Base-by-base conservation (phyloP, 1,140 invertebrate species). In the Trissolcus basalis region DNA sequence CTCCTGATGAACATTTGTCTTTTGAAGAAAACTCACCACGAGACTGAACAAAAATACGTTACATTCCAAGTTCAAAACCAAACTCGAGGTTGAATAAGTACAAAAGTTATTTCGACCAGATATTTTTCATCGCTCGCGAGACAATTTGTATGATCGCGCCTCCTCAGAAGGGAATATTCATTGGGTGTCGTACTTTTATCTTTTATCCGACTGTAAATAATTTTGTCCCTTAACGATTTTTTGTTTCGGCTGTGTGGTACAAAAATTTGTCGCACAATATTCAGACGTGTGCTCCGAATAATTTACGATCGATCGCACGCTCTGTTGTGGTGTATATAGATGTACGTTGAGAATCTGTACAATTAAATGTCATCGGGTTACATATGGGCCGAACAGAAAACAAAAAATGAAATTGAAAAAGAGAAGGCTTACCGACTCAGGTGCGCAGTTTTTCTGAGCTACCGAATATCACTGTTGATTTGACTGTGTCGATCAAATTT, bases 351-450 rank as follows among this genome's bases (percentile, higher is more conserved):
- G 50, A 59, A 53, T 59, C 12, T 33, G 43, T 35, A 49, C 44
- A 58, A 63, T 58, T 61, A 74, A 55, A 14, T 74, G 19, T 51
- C 27, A 35, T 67, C 11, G 13, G 16, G 65, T 43, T 48, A 65
- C 27, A 32, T 27, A 41, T 45, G 48, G 9, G 36, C 19, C 43
- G 12, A 64, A 54, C 35, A 16, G 32, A 10, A 48, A 73, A 73
- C 44, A 64, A 72, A 43, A 35, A 15, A 19, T 7, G 14, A 32
- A 53, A 44, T 41, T 55, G 6, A 27, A 27, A 27, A 27, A 27
- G 6, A 27, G 6, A 27, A 27, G 6, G 19, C 19, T 27, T 27
- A 27, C 36, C n/a, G 36, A n/a, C n/a, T 55, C 48, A 15, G 15
- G 48, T 53, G 36, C n/a, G 51, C 53, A 44, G 13, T 44, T 58